Evolutionary conservation across 2,113 vertebrate genomes (phyloP), one percentile per base, ranked within the genome.

Genomic region (Phodopus roborovskii): DNA sequence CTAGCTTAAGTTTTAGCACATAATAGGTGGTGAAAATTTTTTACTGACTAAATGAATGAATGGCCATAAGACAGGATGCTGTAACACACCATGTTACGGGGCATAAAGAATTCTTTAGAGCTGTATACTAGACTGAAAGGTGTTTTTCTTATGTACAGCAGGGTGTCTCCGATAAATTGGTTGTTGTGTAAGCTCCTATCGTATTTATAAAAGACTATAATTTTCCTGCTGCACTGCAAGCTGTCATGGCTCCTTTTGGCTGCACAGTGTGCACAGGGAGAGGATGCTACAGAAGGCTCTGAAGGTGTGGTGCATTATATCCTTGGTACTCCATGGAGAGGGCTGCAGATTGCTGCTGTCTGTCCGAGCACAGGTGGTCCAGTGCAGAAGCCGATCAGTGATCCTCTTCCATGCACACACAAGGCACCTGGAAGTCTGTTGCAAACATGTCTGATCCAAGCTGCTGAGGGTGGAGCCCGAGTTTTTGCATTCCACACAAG

Each of bases 171-270:
- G 1, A n/a, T 87, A 68, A 93, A 68, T 45, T n/a, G 79, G 70
- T 73, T 70, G 91, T 75, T 87, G 84, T 86, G 28, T 83, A 60
- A 74, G 79, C 85, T 85, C 30, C 92, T 74, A 50, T 92, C 68
- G n/a, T 92, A 1, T 92, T 89, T 90, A 62, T 15, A 66, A 90
- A 85, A 85, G 73, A 66, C 73, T 84, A 0, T 56, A 8, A 85
- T 77, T 60, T 94, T 70, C 77, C 48, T 68, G 71, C 95, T 36
- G 91, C 45, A 20, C 56, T 79, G 53, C 62, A 22, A 13, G 33
- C 64, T 62, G 75, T 48, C 71, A 16, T 36, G 82, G 71, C 36
- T 7, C 13, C 42, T 0, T 30, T 39, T 11, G 58, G 11, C 15
- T 66, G 30, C 33, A 68, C 53, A 4, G 60, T 53, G 26, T 87